These are phyloP conservation scores for Coluber constrictor DNA, from an alignment of 2,797 vertebrate genomes.

Conservation along the genomic window DNA sequence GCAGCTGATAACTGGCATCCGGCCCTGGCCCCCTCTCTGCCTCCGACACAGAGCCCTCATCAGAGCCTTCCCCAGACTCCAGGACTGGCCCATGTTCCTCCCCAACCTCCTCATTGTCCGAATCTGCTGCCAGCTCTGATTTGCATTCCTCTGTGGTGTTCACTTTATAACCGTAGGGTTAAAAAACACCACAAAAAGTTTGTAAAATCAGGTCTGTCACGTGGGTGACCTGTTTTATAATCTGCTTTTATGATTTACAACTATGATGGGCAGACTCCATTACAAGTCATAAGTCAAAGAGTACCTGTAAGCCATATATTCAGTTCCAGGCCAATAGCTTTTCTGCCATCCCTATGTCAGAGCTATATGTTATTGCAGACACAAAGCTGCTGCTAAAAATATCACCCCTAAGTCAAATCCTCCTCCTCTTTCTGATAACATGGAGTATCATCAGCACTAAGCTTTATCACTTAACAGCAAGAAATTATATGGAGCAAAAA, in stretches of 20 bases:
- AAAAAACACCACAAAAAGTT: background rate
- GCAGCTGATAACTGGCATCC: no score
- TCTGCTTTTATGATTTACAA: background rate
- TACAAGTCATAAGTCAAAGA: background rate
- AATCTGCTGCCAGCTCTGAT: background rate
- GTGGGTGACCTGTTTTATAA: background rate
- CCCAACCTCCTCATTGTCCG: rapidly evolving
- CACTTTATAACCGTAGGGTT: background rate
- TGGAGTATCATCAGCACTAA: background rate
- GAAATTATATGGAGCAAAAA: background rate
- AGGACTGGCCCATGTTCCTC: no score
- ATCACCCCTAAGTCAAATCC: background rate
- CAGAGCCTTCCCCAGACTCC: no score
- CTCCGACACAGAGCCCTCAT: no score
- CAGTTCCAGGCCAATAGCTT: background rate
- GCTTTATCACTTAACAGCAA: background rate
- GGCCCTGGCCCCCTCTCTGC: no score
- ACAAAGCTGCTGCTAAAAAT: background rate
- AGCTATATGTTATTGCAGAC: no score
- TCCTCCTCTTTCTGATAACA: background rate
- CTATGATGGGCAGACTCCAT: background rate
- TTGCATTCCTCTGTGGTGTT: background rate
- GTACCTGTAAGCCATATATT: background rate
- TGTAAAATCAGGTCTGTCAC: background rate
- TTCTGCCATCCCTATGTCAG: background rate